Percentiles rank a stretch among this genome's conserved stretches.
Conservation (phyloP, 2,797 vertebrate species). For the Brachyalestes nurse region DNA sequence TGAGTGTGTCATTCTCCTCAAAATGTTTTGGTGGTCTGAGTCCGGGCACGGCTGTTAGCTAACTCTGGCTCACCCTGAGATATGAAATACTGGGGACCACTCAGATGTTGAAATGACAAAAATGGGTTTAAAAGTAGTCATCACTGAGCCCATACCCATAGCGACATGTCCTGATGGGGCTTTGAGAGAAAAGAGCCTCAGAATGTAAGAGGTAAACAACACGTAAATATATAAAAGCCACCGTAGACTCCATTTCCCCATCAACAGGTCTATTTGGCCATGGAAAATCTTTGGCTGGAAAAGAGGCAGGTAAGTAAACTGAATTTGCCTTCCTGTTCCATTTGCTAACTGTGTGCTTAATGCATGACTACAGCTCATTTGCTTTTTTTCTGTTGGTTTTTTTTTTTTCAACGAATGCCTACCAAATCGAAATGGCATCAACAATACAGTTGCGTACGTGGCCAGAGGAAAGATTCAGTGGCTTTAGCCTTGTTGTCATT, state of each 20-base stretch:
- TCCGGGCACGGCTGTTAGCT: not conserved
- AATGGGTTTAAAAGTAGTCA: not conserved
- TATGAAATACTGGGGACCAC: not conserved
- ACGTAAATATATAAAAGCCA: slow-evolving; percentile 1
- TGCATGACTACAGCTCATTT: not conserved
- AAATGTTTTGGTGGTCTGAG: not conserved
- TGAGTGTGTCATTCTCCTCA: not conserved
- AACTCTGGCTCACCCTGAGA: not conserved
- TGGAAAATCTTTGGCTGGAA: not conserved
- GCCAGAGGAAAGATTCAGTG: slow-evolving; percentile 22
- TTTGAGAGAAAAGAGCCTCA: not conserved
- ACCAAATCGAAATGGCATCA: not conserved
- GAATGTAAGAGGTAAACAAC: slow-evolving; percentile 1
- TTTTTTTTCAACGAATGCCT: not conserved
- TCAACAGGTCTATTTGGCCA: not conserved
- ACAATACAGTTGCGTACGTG: slow-evolving; percentile 4
- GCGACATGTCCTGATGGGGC: not conserved
- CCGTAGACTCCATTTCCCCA: not conserved
- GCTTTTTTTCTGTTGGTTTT: not conserved
- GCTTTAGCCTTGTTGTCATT: slow-evolving; percentile 42
- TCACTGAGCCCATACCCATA: not conserved
- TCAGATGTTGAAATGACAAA: not conserved
- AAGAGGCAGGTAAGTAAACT: not conserved
- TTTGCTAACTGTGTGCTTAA: not conserved
- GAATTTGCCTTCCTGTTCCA: not conserved